phyloP scores from a whole-genome alignment of 2,888 invertebrate species.

The Pristionchus entomophagus region DNA sequence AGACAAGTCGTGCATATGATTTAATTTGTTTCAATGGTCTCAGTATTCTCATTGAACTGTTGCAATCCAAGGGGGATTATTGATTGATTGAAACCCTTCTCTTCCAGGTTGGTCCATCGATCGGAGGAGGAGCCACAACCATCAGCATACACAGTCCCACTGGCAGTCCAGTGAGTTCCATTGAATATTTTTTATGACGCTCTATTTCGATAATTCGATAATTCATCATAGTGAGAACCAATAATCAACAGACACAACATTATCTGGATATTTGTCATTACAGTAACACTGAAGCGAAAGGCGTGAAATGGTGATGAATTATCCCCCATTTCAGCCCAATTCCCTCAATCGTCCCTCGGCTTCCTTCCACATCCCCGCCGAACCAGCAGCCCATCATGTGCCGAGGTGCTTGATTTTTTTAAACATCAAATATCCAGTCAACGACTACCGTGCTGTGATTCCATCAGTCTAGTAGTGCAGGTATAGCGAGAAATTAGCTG shows the following conservation, averaged over 20 bases:
- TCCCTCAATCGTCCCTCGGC: constrained; percentile 26
- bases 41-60: neutral
- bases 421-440: too few relatives aligned
- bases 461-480: too few relatives aligned
- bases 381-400: constrained; percentile 7
- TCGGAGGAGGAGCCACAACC: constrained; percentile 23
- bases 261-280: too few relatives aligned
- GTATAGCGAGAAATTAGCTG: too few relatives aligned
- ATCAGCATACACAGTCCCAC: constrained; percentile 43
- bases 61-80: neutral
- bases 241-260: too few relatives aligned
- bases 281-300: too few relatives aligned
- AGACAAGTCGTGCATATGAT: neutral
- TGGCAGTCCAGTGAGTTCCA: constrained; percentile 30
- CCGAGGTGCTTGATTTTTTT: neutral
- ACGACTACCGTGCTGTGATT: too few relatives aligned
- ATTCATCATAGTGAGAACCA: too few relatives aligned
- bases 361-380: constrained; percentile 31
- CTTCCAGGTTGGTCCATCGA: constrained; percentile 14
- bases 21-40: neutral
- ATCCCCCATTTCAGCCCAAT: neutral
- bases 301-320: too few relatives aligned
- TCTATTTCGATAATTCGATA: too few relatives aligned
- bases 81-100: neutral
- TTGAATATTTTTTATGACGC: too few relatives aligned